Evolutionary conservation across 2,113 vertebrate species (phyloP), one percentile per base, ranked within the genome.

Genomic region (Plecotus auritus): DNA sequence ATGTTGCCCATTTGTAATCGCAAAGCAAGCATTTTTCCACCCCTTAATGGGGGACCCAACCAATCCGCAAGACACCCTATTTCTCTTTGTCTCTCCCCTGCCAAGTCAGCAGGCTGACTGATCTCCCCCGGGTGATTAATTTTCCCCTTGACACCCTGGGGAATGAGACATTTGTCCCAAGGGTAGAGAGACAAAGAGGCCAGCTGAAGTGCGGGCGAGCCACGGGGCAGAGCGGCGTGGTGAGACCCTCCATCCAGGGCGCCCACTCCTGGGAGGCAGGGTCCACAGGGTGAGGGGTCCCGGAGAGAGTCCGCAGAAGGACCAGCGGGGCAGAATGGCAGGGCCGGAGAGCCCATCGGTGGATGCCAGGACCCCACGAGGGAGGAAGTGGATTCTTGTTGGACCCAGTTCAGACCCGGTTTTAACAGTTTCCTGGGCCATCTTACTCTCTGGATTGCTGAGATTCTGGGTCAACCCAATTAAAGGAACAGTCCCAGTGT

Each of bases 121-220:
- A 97, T 97, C 96, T 96, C 95, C 97, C 97, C 96, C 70, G 90
- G 93, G 97, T 97, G 97, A 97, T 97, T 97, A 97, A 97, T 97
- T 96, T 91, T 97, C 97, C 97, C 97, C 97, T 97, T 96, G 97
- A 97, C 97, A 96, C 97, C 97, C 97, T 92, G 94, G 97, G 96
- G 97, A 97, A 97, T 96, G 97, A 97, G 96, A 97, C 97, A 80
- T 97, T 96, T 88, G 96, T 97, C 97, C 97, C 97, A 97, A 97
- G 97, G 95, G 97, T 93, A 95, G 97, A 77, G 81, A 95, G 92
- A 97, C 96, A 92, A 92, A 95, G 96, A 95, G 54, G 61, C 66
- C 9, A 67, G 51, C 82, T 72, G 49, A 2, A 45, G 51, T 2
- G 32, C 49, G 1, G 74, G 20, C 5, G 0, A 70, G 47, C 12